Evolutionary conservation across 2,888 invertebrate species (phyloP), one percentile per base, ranked within the genome.

Genomic region (Apantesis nais): DNA sequence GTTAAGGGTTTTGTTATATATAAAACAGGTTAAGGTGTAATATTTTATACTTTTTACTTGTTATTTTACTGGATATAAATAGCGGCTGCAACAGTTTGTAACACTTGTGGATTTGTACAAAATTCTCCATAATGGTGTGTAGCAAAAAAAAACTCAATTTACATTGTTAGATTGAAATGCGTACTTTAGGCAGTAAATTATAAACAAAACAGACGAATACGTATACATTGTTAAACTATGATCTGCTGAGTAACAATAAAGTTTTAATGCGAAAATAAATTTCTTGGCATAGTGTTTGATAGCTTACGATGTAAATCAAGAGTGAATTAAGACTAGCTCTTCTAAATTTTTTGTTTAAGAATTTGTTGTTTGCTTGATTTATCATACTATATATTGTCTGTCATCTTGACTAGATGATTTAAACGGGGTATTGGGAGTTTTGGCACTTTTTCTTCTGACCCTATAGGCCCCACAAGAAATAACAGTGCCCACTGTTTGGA

Each of bases 191-290:
- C 11, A 37, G 37, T 66, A 37, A 62, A 62, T 39, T 39, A 62
- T 39, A 39, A 62, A 41, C 34, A 62, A 58, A 58, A 58, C 41
- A 74, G 65, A 70, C 16, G 60, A 19, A 74, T 31, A 68, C 68
- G 34, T 64, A 66, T 75, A 73, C 65, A 73, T 74, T 78, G 79
- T 79, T 78, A 39, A 76, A 71, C 52, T 48, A 66, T 62, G 66
- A 72, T 75, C 60, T 67, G 69, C 60, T 67, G 69, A 71, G 76
- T 71, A 69, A 64, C 78, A 73, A 78, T 82, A 80, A 84, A 81
- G 58, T 74, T 80, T 80, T 79, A 82, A 81, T 71, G 78, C 29
- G 62, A 69, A 74, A 74, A 75, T 74, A 76, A 81, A 79, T 70
- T 74, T 74, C 71, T 71, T 70, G 70, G 73, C 70, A 79, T 79